Conservation (phyloP, 2,888 invertebrate species). For the Caenorhabditis angaria region DNA sequence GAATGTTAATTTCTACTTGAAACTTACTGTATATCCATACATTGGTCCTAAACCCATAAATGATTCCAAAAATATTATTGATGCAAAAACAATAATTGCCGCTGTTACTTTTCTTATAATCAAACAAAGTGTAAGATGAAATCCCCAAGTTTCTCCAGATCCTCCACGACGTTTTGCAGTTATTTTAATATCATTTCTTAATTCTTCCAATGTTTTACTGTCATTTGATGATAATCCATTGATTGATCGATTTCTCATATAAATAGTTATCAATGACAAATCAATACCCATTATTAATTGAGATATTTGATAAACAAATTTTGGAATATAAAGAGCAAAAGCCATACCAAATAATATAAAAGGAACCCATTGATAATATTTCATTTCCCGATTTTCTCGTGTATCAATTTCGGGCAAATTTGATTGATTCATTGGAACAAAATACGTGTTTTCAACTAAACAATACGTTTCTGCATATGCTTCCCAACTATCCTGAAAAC, state of each 20-base stretch:
- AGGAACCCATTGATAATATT: conserved; percentile 71
- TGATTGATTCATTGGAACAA: conserved; percentile 52
- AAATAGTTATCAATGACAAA: conserved; percentile 42
- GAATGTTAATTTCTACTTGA: not conserved
- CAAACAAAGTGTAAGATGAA: conserved; percentile 31
- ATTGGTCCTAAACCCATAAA: conserved; percentile 36
- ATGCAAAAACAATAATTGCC: conserved; percentile 22
- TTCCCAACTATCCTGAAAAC: conserved; percentile 72
- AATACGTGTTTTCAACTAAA: conserved; percentile 75
- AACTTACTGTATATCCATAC: conserved; percentile 26
- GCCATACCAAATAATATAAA: conserved; percentile 66
- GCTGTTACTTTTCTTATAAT: conserved; percentile 41
- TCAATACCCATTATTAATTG: conserved; percentile 59
- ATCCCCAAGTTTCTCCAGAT: conserved; percentile 32
- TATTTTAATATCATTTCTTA: not conserved
- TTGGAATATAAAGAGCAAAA: conserved; percentile 62
- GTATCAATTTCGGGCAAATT: conserved; percentile 42
- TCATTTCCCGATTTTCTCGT: conserved; percentile 48
- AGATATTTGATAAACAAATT: conserved; percentile 62
- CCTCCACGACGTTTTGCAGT: not conserved
- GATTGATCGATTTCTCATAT: conserved; percentile 38
- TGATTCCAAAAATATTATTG: conserved; percentile 42
- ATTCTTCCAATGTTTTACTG: conserved; percentile 16
- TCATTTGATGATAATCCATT: conserved; percentile 2
- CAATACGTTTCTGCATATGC: conserved; percentile 75